These are phyloP conservation scores for Pocillopora verrucosa DNA, from an alignment of 64 coral and sea anemone species.

Conservation along the genomic window DNA sequence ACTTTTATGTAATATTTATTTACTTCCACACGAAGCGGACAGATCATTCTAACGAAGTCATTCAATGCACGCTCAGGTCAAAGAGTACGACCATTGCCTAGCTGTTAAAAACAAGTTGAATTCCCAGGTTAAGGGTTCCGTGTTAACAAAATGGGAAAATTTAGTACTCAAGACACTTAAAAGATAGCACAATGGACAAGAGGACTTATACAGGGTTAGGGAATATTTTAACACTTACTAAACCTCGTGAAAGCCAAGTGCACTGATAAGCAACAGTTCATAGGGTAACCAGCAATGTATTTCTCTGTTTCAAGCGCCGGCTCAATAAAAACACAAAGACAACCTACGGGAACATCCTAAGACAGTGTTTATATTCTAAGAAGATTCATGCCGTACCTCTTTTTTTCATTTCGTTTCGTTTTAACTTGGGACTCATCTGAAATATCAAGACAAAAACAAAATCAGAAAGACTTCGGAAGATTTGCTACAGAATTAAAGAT, in stretches of 20 bases:
- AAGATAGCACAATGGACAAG: background rate
- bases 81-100: too few species aligned
- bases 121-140: background rate
- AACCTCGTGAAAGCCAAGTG: background rate
- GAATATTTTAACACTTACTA: background rate
- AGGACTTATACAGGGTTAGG: background rate
- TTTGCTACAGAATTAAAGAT: background rate
- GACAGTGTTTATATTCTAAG: too few species aligned
- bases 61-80: too few species aligned
- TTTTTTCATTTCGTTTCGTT: constrained; percentile 9
- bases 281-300: too few species aligned
- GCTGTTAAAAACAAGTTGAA: background rate
- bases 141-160: background rate
- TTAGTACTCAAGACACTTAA: background rate
- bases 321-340: background rate
- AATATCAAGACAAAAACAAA: too few species aligned
- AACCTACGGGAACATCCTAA: background rate
- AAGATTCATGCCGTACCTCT: background rate
- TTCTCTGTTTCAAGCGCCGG: background rate
- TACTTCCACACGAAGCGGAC: background rate
- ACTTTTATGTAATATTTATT: background rate
- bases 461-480: background rate
- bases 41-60: background rate
- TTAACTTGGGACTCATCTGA: background rate
- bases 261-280: background rate